phyloP scores from a whole-genome alignment of 2,888 invertebrate species.

The Ganaspis brasiliensis region DNA sequence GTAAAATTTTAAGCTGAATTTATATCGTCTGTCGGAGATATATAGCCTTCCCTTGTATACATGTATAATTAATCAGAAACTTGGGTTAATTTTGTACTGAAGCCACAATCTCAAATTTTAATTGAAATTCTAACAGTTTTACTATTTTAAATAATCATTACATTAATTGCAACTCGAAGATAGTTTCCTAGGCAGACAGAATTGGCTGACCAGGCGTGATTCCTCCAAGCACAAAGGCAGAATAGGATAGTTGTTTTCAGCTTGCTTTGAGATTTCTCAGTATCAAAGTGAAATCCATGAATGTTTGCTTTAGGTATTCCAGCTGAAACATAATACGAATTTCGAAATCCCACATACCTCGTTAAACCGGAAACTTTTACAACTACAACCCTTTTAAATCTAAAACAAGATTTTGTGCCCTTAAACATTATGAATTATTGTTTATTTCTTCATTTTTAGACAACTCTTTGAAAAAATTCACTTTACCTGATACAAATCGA shows the following conservation, averaged over 20 bases:
- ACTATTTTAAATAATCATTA: not conserved
- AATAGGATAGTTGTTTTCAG: conserved; percentile 21
- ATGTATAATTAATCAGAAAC: too few relatives aligned
- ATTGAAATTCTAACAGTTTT: not conserved
- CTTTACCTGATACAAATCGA: too few relatives aligned
- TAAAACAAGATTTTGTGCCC: not conserved
- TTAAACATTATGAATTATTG: not conserved
- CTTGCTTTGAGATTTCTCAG: conserved; percentile 29
- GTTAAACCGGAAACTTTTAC: not conserved
- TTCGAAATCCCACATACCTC: conserved; percentile 1
- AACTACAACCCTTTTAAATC: not conserved
- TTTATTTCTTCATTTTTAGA: not conserved
- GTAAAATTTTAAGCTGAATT: too few relatives aligned
- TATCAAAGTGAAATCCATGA: conserved; percentile 14
- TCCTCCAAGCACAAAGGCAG: conserved; percentile 29
- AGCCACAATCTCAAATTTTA: not conserved
- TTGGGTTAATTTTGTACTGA: not conserved
- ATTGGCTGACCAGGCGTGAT: conserved; percentile 28
- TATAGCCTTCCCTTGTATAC: too few relatives aligned
- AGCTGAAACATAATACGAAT: conserved; percentile 3
- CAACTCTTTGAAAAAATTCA: too few relatives aligned
- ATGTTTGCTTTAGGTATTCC: not conserved
- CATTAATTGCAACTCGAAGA: conserved; percentile 8
- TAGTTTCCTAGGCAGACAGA: not conserved
- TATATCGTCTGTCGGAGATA: too few relatives aligned